Evolutionary conservation across 2,113 vertebrate genomes (phyloP).

Genomic region (Cheirogaleus medius): DNA sequence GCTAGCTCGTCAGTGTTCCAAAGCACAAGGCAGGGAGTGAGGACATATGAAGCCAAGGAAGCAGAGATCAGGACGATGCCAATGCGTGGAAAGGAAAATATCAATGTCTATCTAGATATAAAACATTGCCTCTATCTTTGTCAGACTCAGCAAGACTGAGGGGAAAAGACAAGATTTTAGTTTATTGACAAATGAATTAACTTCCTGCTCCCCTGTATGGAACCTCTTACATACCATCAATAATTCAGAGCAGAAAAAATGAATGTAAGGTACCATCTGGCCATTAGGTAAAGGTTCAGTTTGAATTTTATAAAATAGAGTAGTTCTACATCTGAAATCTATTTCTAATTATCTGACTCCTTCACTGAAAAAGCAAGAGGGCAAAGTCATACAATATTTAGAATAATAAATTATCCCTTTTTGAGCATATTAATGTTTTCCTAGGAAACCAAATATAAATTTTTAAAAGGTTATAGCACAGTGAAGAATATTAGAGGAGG

Average conservation of each 20-base stretch:
- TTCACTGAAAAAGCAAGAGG: constrained; percentile 16
- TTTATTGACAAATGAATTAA: background rate
- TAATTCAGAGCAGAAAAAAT: background rate
- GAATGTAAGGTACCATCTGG: background rate
- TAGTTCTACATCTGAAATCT: background rate
- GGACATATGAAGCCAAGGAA: background rate
- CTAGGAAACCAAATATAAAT: constrained; percentile 14
- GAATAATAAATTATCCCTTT: background rate
- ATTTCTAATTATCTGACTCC: constrained; percentile 6
- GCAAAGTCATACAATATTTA: constrained; percentile 21
- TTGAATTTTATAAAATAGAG: background rate
- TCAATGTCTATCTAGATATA: background rate
- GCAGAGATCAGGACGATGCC: background rate
- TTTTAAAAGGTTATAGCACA: background rate
- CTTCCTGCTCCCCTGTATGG: background rate
- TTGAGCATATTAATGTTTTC: background rate
- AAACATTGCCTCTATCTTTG: background rate
- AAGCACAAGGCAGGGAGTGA: background rate
- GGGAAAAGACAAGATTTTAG: no score
- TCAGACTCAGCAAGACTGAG: no score
- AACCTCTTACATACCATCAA: background rate
- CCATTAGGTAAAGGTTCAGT: background rate
- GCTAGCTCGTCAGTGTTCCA: background rate
- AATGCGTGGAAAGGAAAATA: background rate
- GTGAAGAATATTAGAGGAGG: background rate